Evolutionary conservation across 2,797 vertebrate genomes (phyloP).

Genomic region (Enoplosus armatus): DNA sequence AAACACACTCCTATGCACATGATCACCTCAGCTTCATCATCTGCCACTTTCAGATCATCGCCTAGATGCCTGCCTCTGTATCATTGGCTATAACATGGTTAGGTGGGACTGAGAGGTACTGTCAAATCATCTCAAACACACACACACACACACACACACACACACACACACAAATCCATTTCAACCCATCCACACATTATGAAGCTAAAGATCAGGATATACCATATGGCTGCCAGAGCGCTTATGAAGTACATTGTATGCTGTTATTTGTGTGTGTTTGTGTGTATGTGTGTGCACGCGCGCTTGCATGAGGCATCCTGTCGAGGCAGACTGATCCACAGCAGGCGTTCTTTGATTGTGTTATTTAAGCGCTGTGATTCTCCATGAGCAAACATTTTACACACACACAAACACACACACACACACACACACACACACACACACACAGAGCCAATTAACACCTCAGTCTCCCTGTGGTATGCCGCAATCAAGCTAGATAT

Average conservation of each 20-base stretch:
- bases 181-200: conserved; percentile 11
- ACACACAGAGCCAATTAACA: conserved; percentile 70
- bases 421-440: conserved; percentile 32
- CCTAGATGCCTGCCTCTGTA: conserved; percentile 9
- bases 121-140: background rate
- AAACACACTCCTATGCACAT: conserved; percentile 21
- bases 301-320: conserved; percentile 21
- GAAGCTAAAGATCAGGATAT: conserved; percentile 24
- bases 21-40: conserved; percentile 49
- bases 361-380: conserved; percentile 62
- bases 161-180: background rate
- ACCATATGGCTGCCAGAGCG: conserved; percentile 23
- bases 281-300: background rate
- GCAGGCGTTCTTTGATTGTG: conserved; percentile 66
- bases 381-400: conserved; percentile 63
- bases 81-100: conserved; percentile 24
- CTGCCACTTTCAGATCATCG: conserved; percentile 39
- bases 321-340: conserved; percentile 64
- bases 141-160: background rate
- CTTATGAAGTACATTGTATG: conserved; percentile 23
- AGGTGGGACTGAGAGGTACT: background rate
- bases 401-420: conserved; percentile 19
- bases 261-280: background rate
- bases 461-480: conserved; percentile 67
- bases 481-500: conserved; percentile 65